phyloP scores from a whole-genome alignment of 1,140 invertebrate genomes.

The Eciton burchellii region DNA sequence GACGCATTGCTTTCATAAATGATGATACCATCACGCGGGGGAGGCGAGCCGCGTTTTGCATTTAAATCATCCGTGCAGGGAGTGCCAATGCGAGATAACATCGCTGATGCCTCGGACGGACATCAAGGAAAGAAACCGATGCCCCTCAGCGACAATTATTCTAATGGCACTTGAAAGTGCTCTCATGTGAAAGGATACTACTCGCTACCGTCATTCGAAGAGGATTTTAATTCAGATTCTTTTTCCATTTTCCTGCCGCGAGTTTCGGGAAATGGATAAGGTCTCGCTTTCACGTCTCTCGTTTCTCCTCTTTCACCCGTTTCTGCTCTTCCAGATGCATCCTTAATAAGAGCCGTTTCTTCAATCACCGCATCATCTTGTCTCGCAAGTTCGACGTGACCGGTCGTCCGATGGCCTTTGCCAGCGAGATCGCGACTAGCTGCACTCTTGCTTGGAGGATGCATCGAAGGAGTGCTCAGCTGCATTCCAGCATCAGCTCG shows the following conservation, averaged over 20 bases:
- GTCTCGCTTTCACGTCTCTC: background rate
- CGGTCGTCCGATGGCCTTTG: conserved; percentile 68
- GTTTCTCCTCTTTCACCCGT: background rate
- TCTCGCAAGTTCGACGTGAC: conserved; percentile 47
- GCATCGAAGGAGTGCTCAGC: conserved; percentile 67
- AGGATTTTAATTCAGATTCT: no score
- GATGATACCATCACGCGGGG: conserved; percentile 2
- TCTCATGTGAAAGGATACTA: background rate
- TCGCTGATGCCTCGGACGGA: background rate
- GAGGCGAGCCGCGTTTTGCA: conserved; percentile 41
- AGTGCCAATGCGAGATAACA: conserved; percentile 17
- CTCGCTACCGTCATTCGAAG: background rate
- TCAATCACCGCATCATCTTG: conserved; percentile 17
- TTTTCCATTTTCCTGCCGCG: background rate
- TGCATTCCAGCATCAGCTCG: conserved; percentile 57
- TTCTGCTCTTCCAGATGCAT: background rate
- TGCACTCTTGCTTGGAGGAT: conserved; percentile 33
- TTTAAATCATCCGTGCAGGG: conserved; percentile 26
- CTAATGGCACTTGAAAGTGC: conserved; percentile 11
- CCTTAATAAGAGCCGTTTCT: background rate
- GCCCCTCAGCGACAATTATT: conserved; percentile 41
- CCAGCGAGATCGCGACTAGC: conserved; percentile 47
- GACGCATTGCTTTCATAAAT: background rate
- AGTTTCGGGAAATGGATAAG: background rate
- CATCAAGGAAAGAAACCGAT: conserved; percentile 39